These are phyloP conservation scores for Anas georgica DNA, from an alignment of 2,797 vertebrate genomes.

Conservation along the genomic window DNA sequence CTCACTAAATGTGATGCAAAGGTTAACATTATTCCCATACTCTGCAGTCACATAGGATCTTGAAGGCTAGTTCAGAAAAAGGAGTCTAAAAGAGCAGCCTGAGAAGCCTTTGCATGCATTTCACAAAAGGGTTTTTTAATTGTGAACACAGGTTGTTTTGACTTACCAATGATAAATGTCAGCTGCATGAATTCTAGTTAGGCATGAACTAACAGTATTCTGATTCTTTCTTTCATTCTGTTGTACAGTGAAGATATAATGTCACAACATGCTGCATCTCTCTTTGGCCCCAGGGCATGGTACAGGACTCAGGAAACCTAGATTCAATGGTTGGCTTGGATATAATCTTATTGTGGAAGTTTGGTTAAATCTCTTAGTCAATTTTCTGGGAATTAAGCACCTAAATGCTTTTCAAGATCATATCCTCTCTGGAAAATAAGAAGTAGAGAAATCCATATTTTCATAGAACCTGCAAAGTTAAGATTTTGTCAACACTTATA, in stretches of 20 bases:
- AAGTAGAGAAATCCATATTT: not conserved
- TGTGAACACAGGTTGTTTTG: not conserved
- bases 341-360: not conserved
- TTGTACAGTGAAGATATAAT: not conserved
- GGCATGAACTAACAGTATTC: not conserved
- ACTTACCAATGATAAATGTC: not conserved
- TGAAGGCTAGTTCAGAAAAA: not conserved
- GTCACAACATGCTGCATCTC: not conserved
- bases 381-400: not conserved
- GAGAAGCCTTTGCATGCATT: not conserved
- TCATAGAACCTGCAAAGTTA: not conserved
- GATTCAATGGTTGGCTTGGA: not conserved
- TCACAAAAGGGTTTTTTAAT: not conserved
- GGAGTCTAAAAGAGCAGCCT: not conserved
- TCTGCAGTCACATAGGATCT: not conserved
- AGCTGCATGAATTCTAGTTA: not conserved
- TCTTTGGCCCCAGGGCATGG: not conserved
- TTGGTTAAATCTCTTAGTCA: not conserved
- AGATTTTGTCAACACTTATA: not conserved
- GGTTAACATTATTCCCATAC: not conserved
- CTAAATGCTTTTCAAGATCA: not conserved
- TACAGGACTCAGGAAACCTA: not conserved
- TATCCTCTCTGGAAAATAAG: not conserved
- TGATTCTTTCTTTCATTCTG: not conserved
- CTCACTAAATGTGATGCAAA: not conserved